Conservation (phyloP, 2,797 vertebrate genomes). For the Acipenser transmontanus region DNA sequence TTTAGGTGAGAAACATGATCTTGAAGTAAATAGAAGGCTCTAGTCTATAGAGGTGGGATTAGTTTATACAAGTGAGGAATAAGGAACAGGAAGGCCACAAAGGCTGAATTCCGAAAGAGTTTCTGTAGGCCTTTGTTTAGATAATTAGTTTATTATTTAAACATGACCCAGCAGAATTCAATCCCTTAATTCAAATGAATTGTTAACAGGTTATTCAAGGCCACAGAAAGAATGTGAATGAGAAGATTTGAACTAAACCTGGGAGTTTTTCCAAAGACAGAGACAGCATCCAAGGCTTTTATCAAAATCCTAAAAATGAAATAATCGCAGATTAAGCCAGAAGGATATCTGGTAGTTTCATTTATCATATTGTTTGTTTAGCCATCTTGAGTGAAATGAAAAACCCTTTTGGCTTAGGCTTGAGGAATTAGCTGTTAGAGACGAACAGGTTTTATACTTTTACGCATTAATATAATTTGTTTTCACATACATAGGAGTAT, state of each 20-base stretch:
- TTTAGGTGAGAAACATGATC: constrained; percentile 39
- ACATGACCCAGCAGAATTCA: constrained; percentile 28
- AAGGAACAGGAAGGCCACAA: constrained; percentile 44
- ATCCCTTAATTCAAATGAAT: constrained; percentile 38
- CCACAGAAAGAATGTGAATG: too few relatives aligned
- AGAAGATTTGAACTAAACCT: too few relatives aligned
- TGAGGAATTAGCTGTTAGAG: neutral
- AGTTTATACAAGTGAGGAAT: constrained; percentile 18
- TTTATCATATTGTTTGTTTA: neutral
- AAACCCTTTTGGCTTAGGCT: neutral
- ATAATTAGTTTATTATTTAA: constrained; percentile 22
- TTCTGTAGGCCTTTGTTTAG: constrained; percentile 43
- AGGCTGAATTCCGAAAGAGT: constrained; percentile 48
- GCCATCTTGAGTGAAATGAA: neutral
- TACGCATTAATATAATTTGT: neutral
- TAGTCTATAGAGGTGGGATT: neutral
- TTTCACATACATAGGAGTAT: neutral
- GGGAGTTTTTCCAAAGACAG: too few relatives aligned
- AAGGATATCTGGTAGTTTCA: too few relatives aligned
- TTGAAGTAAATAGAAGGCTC: neutral
- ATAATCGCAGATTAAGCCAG: too few relatives aligned
- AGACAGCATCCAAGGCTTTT: too few relatives aligned
- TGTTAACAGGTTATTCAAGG: neutral
- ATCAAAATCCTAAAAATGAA: too few relatives aligned
- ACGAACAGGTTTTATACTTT: constrained; percentile 13